These are phyloP conservation scores for Amphiprion clarkii DNA, from an alignment of 2,797 vertebrate species.

Conservation along the genomic window DNA sequence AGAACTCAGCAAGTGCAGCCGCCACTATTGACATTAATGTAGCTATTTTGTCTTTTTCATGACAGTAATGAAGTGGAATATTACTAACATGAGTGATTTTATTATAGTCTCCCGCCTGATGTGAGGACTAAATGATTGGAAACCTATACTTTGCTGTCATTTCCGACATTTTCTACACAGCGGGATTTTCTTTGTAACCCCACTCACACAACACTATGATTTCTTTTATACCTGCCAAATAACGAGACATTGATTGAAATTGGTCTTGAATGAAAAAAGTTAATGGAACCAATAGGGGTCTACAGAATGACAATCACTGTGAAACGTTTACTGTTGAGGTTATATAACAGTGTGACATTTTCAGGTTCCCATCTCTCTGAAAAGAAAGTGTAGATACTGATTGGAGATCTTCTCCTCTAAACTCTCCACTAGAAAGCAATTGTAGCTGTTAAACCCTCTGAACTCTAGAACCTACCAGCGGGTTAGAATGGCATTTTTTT, in stretches of 20 bases:
- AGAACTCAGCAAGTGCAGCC: no score
- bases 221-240: not conserved
- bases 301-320: not conserved
- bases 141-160: no score
- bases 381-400: no score
- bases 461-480: no score
- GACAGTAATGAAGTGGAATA: constrained; percentile 7
- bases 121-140: constrained; percentile 3
- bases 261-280: not conserved
- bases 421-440: no score
- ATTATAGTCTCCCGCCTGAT: not conserved
- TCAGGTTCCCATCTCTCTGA: not conserved
- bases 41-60: not conserved
- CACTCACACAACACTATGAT: no score
- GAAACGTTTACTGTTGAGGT: no score
- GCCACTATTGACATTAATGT: no score
- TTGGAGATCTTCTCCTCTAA: no score
- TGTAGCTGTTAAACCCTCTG: no score
- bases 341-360: not conserved
- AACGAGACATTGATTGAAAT: not conserved
- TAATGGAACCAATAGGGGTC: not conserved
- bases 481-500: no score
- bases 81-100: constrained; percentile 1
- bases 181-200: not conserved
- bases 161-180: no score